Evolutionary conservation across 2,113 vertebrate genomes (phyloP), one percentile per base, ranked within the genome.

Genomic region (human (Homo sapiens)): DNA sequence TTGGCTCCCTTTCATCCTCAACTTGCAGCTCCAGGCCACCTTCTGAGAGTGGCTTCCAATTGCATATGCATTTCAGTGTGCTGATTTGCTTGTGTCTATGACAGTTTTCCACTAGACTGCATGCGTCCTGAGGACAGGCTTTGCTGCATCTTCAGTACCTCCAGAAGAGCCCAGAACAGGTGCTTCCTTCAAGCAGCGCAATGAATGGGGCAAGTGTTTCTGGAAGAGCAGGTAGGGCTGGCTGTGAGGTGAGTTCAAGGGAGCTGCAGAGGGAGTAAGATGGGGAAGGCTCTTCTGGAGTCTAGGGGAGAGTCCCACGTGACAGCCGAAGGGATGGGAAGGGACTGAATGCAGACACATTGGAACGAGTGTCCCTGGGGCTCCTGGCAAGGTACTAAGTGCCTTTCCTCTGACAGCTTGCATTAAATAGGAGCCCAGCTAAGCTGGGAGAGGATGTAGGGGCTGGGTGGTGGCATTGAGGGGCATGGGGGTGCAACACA

Each of bases 41-140:
- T 86, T 61, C 87, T 2, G 23, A 5, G 55, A 55, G 55, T 25
- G 76, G 50, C n/a, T 45, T 5, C 17, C 4, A 6, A 20, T 13
- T 0, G 43, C 2, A 5, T 4, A 1, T 32, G 25, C 32, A 14
- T 25, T 50, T 84, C 40, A 6, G 11, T 4, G 43, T 55, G 72
- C 27, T 43, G 38, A 18, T 14, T 12, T 30, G 66, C 18, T 14
- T n/a, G 61, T 45, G 6, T 38, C 76, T 8, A 22, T 0, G 3
- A 81, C 20, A 3, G 2, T 50, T 18, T 17, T 25, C 40, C 20
- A 40, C n/a, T 18, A 78, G 59, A 66, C 57, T 8, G 23, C 3
- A 10, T 5, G 22, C 43, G 4, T 40, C 27, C 4, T 1, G 2
- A 43, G 43, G 83, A n/a, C 43, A 35, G 75, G 50, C 30, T 40